phyloP scores from a whole-genome alignment of 1,140 invertebrate genomes.

The Gonioctena quinquepunctata region DNA sequence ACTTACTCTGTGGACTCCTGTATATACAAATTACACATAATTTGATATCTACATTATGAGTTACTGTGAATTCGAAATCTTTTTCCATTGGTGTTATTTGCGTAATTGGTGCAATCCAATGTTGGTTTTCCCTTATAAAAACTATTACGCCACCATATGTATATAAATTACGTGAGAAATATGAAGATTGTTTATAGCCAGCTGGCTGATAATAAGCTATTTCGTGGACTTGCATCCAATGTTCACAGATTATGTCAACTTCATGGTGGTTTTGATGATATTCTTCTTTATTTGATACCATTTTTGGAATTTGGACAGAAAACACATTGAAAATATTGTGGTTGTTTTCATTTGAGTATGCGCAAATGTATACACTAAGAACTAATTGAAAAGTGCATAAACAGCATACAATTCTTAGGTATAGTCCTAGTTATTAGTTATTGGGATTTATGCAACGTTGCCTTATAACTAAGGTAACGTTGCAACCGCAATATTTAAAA shows the following conservation, averaged over 20 bases:
- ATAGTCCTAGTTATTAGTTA: too few relatives aligned
- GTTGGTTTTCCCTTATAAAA: not conserved
- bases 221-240: not conserved
- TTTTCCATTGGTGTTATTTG: not conserved
- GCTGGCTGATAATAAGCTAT: not conserved
- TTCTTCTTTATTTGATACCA: too few relatives aligned
- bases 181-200: not conserved
- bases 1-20: not conserved
- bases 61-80: not conserved
- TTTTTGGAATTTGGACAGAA: too few relatives aligned
- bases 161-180: not conserved
- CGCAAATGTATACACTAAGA: too few relatives aligned
- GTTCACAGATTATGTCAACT: not conserved
- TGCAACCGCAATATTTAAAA: too few relatives aligned
- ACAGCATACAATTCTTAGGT: too few relatives aligned
- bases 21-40: not conserved
- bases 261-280: not conserved
- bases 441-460: too few relatives aligned
- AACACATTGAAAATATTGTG: too few relatives aligned
- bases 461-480: too few relatives aligned
- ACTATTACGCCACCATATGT: not conserved
- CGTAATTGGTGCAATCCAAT: not conserved
- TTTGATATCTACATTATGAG: not conserved
- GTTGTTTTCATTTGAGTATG: too few relatives aligned
- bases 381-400: too few relatives aligned